Evolutionary conservation across 2,797 vertebrate species (phyloP).

Genomic region (Periparus ater): DNA sequence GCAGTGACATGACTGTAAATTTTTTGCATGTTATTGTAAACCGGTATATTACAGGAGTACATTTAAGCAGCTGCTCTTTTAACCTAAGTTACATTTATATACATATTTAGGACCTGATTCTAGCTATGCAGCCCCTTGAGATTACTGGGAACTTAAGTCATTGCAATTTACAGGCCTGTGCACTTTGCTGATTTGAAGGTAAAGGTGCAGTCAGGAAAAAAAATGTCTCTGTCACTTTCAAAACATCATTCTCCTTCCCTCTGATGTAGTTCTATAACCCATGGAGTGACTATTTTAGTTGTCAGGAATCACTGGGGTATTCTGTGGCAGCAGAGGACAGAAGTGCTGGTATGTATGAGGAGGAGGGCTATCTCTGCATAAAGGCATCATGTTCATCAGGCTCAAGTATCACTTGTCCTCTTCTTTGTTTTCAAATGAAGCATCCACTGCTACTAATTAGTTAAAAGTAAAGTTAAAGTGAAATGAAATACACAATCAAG

Average conservation of each 20-base stretch:
- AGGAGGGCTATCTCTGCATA: not conserved
- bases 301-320: not conserved
- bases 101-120: not conserved
- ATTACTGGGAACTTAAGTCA: not conserved
- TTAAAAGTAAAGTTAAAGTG: not conserved
- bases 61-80: not conserved
- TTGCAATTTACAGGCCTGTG: not conserved
- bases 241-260: not conserved
- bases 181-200: not conserved
- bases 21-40: not conserved
- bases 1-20: not conserved
- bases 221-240: not conserved
- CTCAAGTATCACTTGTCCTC: not conserved
- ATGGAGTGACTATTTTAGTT: not conserved
- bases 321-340: not conserved
- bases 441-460: not conserved
- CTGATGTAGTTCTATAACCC: not conserved
- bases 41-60: not conserved
- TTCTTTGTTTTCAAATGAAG: not conserved
- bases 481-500: not conserved
- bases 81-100: not conserved
- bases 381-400: not conserved
- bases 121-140: not conserved
- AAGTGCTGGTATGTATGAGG: not conserved
- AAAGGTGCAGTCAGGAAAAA: not conserved